phyloP scores from a whole-genome alignment of 2,113 vertebrate genomes.

The Bucco capensis region DNA sequence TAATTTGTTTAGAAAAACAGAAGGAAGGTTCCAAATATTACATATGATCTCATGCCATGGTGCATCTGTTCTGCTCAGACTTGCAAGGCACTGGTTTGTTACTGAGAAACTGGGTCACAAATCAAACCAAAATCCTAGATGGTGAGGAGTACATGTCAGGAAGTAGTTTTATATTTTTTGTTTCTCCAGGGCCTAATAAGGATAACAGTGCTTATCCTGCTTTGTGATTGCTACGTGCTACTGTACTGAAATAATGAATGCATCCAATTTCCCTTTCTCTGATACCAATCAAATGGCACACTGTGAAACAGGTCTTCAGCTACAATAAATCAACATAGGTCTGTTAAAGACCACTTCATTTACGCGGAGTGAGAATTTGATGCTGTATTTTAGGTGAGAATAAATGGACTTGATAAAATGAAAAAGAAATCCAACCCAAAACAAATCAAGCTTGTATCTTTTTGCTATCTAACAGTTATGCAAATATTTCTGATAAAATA shows the following conservation, averaged over 20 bases:
- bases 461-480: not conserved
- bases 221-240: not conserved
- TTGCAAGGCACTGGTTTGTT: not conserved
- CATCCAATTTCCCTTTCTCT: not conserved
- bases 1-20: not conserved
- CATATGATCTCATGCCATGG: not conserved
- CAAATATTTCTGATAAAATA: not conserved
- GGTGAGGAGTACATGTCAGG: not conserved
- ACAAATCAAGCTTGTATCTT: not conserved
- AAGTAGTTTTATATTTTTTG: not conserved
- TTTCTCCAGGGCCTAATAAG: not conserved
- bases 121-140: not conserved
- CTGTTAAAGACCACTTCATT: not conserved
- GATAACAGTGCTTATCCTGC: not conserved
- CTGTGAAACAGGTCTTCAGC: not conserved
- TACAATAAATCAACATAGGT: not conserved
- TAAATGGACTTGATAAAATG: not conserved
- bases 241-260: not conserved
- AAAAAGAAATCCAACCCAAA: not conserved
- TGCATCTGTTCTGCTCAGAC: not conserved
- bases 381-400: not conserved
- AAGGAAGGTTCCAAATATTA: not conserved
- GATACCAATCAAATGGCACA: not conserved
- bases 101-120: not conserved
- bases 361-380: not conserved